Base-by-base conservation (phyloP, 2,888 invertebrate genomes). In the Melanchra persicariae region DNA sequence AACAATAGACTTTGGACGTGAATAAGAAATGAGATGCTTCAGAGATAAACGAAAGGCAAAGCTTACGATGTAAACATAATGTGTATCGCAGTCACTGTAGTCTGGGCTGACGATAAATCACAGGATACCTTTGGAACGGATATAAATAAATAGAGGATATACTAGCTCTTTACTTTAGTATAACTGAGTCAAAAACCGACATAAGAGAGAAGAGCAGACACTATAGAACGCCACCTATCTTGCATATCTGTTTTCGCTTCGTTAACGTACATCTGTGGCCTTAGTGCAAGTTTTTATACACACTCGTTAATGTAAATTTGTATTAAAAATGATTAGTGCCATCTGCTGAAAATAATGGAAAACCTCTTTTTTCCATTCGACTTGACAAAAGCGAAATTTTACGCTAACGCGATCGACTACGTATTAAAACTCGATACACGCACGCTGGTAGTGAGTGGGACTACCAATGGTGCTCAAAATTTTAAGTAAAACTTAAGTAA, bases 1-100 rank as follows among this genome's bases (percentile, higher is more conserved):
- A 73, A 81, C 70, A 81, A 81, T 71, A 78, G 70, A 65, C n/a
- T 55, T 40, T 60, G 43, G 49, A 70, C 64, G 49, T 69, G 62
- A 79, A 77, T 81, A 77, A 71, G 45, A 70, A 81, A 83, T 80
- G 64, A 43, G 30, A 22, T 68, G 61, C 78, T 83, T 73, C 34
- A 60, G 55, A 74, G 65, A 63, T 76, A 83, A 77, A 73, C 69
- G 74, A 61, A 61, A 74, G 47, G 40, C 52, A 55, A 54, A 67
- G 59, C 63, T 74, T 67, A 73, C 57, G 40, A 54, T 71, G 66
- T 77, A 65, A 49, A 65, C 49, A 57, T 67, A 74, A 74, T 70
- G 52, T 65, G 51, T 68, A 61, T 69, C 45, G 45, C 45, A 19
- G 51, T 58, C 61, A 64, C 62, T 76, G 54, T n/a, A 65, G 37